phyloP scores from a whole-genome alignment of 2,888 invertebrate genomes.

The Choristoneura rosaceana region DNA sequence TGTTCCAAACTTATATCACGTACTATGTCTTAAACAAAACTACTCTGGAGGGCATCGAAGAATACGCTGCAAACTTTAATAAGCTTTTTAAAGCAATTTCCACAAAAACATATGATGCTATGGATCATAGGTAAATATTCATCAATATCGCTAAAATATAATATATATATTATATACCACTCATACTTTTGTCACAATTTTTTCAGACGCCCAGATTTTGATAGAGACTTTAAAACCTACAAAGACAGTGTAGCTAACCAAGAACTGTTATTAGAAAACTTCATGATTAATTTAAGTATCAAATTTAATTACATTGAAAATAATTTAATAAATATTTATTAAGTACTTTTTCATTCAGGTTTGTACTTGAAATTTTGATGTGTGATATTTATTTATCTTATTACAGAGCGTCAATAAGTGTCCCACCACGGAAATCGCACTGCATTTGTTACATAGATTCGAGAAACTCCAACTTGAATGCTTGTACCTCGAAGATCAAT shows the following conservation, averaged over 20 bases:
- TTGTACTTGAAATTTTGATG: background rate
- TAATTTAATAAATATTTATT: background rate
- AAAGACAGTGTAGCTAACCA: slow-evolving; percentile 88
- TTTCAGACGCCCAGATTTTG: slow-evolving; percentile 86
- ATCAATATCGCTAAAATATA: background rate
- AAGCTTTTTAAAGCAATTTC: slow-evolving; percentile 88
- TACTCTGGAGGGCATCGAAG: slow-evolving; percentile 92
- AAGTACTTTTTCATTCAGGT: too few relatives aligned
- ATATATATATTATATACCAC: background rate
- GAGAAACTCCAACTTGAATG: slow-evolving; percentile 90
- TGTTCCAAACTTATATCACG: slow-evolving; percentile 89
- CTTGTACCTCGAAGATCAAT: slow-evolving; percentile 90
- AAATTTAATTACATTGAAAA: slow-evolving; percentile 15
- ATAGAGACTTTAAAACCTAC: slow-evolving; percentile 91
- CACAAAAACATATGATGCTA: slow-evolving; percentile 90
- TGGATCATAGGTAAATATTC: slow-evolving; percentile 89
- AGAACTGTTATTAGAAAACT: slow-evolving; percentile 90
- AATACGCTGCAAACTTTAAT: slow-evolving; percentile 88
- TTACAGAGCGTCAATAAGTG: slow-evolving; percentile 76
- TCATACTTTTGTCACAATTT: slow-evolving; percentile 24
- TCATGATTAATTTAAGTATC: slow-evolving; percentile 85
- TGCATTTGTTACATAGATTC: slow-evolving; percentile 86
- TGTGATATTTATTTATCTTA: background rate
- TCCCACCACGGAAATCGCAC: slow-evolving; percentile 81
- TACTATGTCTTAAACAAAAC: slow-evolving; percentile 91